A percentile compares a stretch with the other conserved stretches of the same genome.
These are phyloP conservation scores for Tringa solitaria DNA, from an alignment of 2,113 vertebrate species.

Conservation along the genomic window DNA sequence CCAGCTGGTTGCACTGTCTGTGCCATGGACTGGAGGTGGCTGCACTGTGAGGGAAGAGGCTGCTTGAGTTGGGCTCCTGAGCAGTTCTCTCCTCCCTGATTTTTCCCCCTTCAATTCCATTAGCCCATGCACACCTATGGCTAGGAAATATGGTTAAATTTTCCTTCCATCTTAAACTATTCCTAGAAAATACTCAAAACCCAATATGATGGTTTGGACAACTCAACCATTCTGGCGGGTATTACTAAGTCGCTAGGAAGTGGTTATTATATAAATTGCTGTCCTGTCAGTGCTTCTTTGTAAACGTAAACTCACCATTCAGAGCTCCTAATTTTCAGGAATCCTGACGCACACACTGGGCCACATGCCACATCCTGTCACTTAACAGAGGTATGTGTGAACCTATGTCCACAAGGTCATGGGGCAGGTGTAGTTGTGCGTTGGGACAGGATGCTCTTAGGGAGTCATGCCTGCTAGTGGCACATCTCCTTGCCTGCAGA, in stretches of 20 bases:
- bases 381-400: not conserved
- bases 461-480: not conserved
- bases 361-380: not conserved
- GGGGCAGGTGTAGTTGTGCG: not conserved
- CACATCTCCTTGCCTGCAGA: not conserved
- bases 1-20: fast-evolving
- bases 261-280: not conserved
- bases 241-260: not conserved
- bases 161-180: not conserved
- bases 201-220: not conserved
- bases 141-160: not conserved
- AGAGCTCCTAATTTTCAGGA: not conserved
- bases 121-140: not conserved
- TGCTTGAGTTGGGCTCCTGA: not conserved
- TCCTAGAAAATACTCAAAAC: not conserved
- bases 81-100: not conserved
- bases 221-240: not conserved
- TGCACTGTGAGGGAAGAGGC: not conserved
- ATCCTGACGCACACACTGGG: not conserved
- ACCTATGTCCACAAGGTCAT: not conserved
- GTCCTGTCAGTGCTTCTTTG: not conserved
- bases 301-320: not conserved
- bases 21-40: not conserved
- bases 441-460: not conserved
- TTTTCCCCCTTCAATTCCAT: not conserved